Evolutionary conservation across 2,888 invertebrate species (phyloP).

Genomic region (Euclidia mi): DNA sequence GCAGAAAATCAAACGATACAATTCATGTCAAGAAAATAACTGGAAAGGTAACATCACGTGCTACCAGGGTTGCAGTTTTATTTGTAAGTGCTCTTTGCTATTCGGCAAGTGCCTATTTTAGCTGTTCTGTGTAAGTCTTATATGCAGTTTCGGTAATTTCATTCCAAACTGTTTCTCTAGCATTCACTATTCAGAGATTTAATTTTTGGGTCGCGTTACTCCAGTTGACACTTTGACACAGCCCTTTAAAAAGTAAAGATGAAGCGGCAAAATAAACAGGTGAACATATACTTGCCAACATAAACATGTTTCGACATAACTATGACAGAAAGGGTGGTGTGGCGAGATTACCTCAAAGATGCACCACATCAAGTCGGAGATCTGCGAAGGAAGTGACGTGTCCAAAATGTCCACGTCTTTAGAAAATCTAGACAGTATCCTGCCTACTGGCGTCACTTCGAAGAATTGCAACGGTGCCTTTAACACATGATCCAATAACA

Average conservation of each 20-base stretch:
- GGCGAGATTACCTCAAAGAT: conserved; percentile 91
- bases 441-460: conserved; percentile 94
- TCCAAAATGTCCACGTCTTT: conserved; percentile 94
- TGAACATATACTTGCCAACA: conserved; percentile 36
- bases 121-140: no score
- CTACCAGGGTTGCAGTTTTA: no score
- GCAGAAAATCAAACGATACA: no score
- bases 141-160: no score
- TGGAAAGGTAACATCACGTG: no score
- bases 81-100: no score
- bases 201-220: no score
- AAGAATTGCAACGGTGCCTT: conserved; percentile 93
- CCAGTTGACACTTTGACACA: no score
- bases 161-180: no score
- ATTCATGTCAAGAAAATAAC: no score
- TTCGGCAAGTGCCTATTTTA: no score
- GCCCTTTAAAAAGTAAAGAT: conserved; percentile 10
- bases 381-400: conserved; percentile 91
- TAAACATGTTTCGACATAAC: conserved; percentile 32
- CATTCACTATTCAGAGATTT: no score
- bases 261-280: conserved; percentile 34
- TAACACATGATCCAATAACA: conserved; percentile 91
- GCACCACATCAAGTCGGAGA: conserved; percentile 92
- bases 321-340: conserved; percentile 28
- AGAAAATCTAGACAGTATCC: conserved; percentile 93